phyloP scores from a whole-genome alignment of 2,888 invertebrate genomes.

The Drosophila lutescens region DNA sequence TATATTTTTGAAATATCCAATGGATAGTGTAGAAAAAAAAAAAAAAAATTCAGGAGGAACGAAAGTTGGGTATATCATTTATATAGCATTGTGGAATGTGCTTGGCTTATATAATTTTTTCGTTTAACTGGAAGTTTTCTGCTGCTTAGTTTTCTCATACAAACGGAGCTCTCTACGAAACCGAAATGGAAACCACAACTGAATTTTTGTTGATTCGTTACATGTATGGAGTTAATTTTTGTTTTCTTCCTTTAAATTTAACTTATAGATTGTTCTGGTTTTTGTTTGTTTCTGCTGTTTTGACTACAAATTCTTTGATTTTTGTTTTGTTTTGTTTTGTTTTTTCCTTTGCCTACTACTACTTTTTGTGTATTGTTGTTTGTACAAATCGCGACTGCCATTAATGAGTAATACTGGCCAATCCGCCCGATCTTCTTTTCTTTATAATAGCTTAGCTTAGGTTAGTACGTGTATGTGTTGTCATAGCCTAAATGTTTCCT shows the following conservation, averaged over 20 bases:
- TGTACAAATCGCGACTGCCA: constrained; percentile 18
- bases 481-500: constrained; percentile 17
- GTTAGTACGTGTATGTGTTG: not conserved
- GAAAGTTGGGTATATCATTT: not conserved
- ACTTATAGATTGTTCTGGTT: constrained; percentile 34
- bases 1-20: constrained; percentile 6
- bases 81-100: constrained; percentile 12
- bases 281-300: constrained; percentile 30
- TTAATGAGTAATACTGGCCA: constrained; percentile 38
- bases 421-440: constrained; percentile 7
- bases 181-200: constrained; percentile 29
- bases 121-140: constrained; percentile 1
- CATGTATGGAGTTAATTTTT: constrained; percentile 4
- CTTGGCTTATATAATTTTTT: constrained; percentile 13
- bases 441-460: constrained; percentile 11
- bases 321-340: constrained; percentile 43
- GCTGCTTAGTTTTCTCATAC: not conserved
- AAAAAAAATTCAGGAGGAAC: constrained; percentile 6
- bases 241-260: constrained; percentile 7
- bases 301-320: constrained; percentile 67
- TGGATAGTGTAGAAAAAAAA: not conserved
- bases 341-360: constrained; percentile 9
- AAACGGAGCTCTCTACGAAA: constrained; percentile 19
- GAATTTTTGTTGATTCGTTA: constrained; percentile 17
- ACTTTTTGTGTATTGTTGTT: constrained; percentile 20